Evolutionary conservation across 2,888 invertebrate species (phyloP).

Genomic region (Carcina quercana): DNA sequence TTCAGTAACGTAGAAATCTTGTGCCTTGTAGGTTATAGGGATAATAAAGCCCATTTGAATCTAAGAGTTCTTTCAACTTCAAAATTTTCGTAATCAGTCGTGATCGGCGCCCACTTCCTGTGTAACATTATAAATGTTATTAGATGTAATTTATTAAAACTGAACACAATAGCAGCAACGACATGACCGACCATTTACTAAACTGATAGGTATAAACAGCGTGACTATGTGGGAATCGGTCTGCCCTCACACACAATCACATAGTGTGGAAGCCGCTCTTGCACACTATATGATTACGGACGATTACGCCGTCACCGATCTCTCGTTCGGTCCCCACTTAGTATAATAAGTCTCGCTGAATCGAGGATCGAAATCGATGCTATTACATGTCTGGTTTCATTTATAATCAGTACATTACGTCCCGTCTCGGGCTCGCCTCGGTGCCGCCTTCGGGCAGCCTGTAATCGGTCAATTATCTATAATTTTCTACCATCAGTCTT

Average conservation of each 20-base stretch:
- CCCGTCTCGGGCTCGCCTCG: constrained; percentile 25
- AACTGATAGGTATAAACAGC: constrained; percentile 15
- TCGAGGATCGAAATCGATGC: constrained; percentile 62
- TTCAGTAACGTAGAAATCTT: no score
- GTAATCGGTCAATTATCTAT: constrained; percentile 70
- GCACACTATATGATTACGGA: constrained; percentile 55
- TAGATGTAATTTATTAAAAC: not conserved
- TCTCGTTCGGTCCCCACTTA: constrained; percentile 65
- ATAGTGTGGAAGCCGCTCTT: constrained; percentile 22
- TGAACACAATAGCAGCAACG: constrained; percentile 14
- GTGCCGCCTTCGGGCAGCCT: constrained; percentile 42
- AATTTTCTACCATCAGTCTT: constrained; percentile 72
- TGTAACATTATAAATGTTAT: no score
- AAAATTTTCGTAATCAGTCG: no score
- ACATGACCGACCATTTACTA: constrained; percentile 30
- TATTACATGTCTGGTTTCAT: constrained; percentile 66
- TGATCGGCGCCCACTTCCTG: no score
- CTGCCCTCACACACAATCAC: constrained; percentile 23
- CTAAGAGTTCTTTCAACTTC: no score
- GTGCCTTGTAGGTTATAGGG: no score
- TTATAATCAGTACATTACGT: constrained; percentile 64
- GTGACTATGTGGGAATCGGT: constrained; percentile 26
- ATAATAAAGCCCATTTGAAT: no score
- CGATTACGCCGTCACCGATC: constrained; percentile 68
- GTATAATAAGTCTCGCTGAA: constrained; percentile 70